These are phyloP conservation scores for Choreutis nemorana DNA, from an alignment of 2,888 invertebrate genomes.

Conservation along the genomic window DNA sequence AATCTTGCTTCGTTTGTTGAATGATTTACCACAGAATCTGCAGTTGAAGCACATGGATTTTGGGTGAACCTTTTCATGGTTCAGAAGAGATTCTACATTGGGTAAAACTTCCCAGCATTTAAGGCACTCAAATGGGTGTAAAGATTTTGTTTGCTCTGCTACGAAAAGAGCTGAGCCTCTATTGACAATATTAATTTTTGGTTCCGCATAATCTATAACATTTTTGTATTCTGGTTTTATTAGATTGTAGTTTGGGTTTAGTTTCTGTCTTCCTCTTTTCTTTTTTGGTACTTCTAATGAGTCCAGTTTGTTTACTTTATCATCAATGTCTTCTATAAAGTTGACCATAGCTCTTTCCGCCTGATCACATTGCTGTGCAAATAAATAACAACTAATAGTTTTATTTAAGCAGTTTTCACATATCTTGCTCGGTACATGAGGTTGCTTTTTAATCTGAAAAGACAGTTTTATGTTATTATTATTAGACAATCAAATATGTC, in stretches of 20 bases:
- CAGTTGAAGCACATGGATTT: constrained; percentile 50
- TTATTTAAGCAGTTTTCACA: constrained; percentile 38
- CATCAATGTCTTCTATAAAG: constrained; percentile 45
- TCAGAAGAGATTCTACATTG: constrained; percentile 27
- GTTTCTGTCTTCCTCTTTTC: constrained; percentile 41
- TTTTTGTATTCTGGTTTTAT: constrained; percentile 28
- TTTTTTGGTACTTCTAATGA: constrained; percentile 32
- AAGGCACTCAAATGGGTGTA: constrained; percentile 35
- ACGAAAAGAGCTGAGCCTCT: constrained; percentile 17
- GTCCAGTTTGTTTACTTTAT: constrained; percentile 43
- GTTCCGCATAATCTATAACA: constrained; percentile 49
- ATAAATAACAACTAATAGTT: constrained; percentile 38
- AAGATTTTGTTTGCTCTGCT: constrained; percentile 11
- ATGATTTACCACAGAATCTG: constrained; percentile 41
- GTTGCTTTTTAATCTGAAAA: constrained; percentile 35
- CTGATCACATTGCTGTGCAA: constrained; percentile 46
- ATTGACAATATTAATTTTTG: constrained; percentile 36
- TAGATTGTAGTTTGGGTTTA: constrained; percentile 32
- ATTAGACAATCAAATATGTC: no score
- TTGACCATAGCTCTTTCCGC: constrained; percentile 40
- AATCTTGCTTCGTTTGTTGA: constrained; percentile 29
- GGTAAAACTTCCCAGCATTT: constrained; percentile 44
- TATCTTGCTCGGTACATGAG: constrained; percentile 41
- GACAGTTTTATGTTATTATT: not conserved
- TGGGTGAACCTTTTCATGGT: constrained; percentile 42